These are phyloP conservation scores for Micropterix aruncella DNA, from an alignment of 2,888 invertebrate species.

Conservation along the genomic window DNA sequence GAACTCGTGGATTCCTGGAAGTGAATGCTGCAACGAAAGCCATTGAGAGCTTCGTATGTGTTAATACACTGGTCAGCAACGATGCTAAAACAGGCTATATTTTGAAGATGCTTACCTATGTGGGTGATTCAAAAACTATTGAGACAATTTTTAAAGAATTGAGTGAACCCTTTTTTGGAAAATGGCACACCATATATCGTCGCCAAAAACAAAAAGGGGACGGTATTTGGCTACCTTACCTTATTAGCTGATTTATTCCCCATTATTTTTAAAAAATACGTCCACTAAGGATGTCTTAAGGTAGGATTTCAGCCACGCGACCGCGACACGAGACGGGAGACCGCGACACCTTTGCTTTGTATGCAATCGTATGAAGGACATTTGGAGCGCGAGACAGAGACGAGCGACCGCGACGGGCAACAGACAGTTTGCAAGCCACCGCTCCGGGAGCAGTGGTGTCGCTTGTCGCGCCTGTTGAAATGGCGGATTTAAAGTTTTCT, in stretches of 20 bases:
- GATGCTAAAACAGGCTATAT: slow-evolving; percentile 10
- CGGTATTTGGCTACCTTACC: too few species aligned
- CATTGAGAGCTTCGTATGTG: too few species aligned
- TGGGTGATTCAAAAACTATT: slow-evolving; percentile 7
- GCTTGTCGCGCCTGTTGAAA: too few species aligned
- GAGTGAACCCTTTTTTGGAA: slow-evolving; percentile 6
- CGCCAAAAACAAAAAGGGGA: too few species aligned
- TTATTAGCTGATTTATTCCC: too few species aligned
- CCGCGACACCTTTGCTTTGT: not conserved
- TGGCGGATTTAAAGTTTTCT: not conserved
- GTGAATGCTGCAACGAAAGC: too few species aligned
- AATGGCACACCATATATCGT: slow-evolving; percentile 12
- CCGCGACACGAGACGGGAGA: not conserved
- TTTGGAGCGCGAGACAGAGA: slow-evolving; percentile 1
- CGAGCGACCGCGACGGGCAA: not conserved
- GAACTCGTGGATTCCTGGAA: too few species aligned
- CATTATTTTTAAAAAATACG: too few species aligned
- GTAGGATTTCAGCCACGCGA: not conserved
- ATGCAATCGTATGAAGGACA: too few species aligned
- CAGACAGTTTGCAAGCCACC: not conserved
- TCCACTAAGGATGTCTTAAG: too few species aligned
- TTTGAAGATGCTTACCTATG: slow-evolving; percentile 10
- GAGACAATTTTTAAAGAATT: slow-evolving; percentile 7
- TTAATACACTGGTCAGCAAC: too few species aligned
- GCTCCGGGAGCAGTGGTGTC: not conserved